A percentile compares a stretch with the other conserved stretches of the same genome.
Evolutionary conservation across 2,113 vertebrate genomes (phyloP).

Genomic region (Podarcis cretensis): DNA sequence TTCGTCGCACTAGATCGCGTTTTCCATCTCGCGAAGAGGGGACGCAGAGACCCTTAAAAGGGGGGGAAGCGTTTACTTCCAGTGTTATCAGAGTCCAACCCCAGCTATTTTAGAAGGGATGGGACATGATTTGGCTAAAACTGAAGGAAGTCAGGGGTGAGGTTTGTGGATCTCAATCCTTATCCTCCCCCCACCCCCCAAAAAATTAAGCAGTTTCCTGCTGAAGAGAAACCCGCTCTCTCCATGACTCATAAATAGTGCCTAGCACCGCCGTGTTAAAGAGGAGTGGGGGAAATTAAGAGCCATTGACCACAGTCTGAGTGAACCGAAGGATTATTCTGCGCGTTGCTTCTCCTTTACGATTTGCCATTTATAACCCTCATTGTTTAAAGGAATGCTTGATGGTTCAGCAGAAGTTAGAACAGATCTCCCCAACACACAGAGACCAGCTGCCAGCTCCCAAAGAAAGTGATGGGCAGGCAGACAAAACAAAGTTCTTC

Average conservation of each 20-base stretch:
- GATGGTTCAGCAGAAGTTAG: not conserved
- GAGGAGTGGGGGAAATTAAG: too few relatives aligned
- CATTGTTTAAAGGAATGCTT: not conserved
- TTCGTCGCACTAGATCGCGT: not conserved
- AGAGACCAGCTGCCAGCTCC: too few relatives aligned
- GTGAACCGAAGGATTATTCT: too few relatives aligned
- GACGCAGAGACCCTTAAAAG: not conserved
- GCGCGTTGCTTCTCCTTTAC: not conserved
- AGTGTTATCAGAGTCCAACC: not conserved
- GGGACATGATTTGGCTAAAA: not conserved
- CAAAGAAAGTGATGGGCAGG: not conserved
- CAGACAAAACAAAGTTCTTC: not conserved
- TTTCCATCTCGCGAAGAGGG: not conserved
- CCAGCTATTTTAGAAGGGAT: not conserved
- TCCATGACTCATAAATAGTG: not conserved
- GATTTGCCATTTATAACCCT: not conserved
- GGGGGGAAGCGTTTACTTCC: not conserved
- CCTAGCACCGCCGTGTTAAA: not conserved
- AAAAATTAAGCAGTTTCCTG: not conserved
- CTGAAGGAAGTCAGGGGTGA: not conserved
- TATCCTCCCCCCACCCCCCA: not conserved
- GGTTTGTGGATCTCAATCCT: not conserved
- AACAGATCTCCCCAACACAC: too few relatives aligned
- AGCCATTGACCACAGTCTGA: not conserved
- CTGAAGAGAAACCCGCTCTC: not conserved